Percentiles rank a stretch among this genome's conserved stretches.
phyloP scores from a whole-genome alignment of 1,140 invertebrate genomes.

The Calephelis nemesis region DNA sequence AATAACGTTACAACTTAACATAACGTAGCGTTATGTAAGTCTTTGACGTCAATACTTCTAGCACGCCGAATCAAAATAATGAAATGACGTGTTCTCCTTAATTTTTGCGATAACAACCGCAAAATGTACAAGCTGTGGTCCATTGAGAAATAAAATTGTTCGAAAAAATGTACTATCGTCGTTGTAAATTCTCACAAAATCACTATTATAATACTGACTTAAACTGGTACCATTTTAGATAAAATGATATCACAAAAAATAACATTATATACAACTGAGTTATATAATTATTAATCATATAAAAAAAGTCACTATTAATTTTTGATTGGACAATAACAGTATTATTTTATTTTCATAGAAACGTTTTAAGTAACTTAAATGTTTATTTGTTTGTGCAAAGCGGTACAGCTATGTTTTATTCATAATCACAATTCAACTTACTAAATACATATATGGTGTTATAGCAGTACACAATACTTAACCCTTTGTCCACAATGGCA shows the following conservation, averaged over 20 bases:
- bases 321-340: conserved; percentile 6
- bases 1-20: no score
- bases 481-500: conserved; percentile 52
- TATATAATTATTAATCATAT: neutral
- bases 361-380: conserved; percentile 6
- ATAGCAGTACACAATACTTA: conserved; percentile 53
- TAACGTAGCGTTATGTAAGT: no score
- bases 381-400: conserved; percentile 21
- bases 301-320: neutral
- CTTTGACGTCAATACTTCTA: no score
- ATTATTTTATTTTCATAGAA: neutral
- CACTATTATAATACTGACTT: conserved; percentile 70
- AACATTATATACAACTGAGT: conserved; percentile 17
- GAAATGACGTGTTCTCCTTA: no score
- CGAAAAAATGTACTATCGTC: conserved; percentile 62
- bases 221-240: conserved; percentile 57
- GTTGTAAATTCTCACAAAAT: conserved; percentile 75
- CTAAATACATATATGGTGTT: conserved; percentile 51
- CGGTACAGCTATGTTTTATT: conserved; percentile 8
- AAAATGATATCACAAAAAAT: conserved; percentile 20
- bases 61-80: no score
- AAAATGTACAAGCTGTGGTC: neutral
- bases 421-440: conserved; percentile 18
- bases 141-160: conserved; percentile 10
- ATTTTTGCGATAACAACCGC: no score